Base-by-base conservation (phyloP, 2,888 invertebrate genomes). In the Therioaphis trifolii region DNA sequence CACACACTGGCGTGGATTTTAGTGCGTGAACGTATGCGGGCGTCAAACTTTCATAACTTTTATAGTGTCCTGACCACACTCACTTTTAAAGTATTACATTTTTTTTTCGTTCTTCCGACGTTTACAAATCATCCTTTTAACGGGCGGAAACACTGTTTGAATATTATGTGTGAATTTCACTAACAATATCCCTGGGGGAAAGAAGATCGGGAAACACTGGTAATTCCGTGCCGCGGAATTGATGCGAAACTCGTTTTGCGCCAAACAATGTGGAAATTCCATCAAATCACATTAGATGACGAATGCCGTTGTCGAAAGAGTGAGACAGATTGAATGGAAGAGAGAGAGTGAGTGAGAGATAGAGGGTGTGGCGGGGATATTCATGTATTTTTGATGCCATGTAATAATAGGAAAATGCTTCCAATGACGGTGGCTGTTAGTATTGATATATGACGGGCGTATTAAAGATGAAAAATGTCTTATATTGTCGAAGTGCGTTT, bases 271-370 rank as follows among this genome's bases (percentile, higher is more conserved):
- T 82, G 72, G 63, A 74, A 80, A 82, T 72, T 71, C 80, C 72
- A 74, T 82, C 61, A 82, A 82, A 82, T 82, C 80, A 72, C 80
- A 72, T 82, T 82, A 82, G 49, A 72, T 71, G 79, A 79, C 71
- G 63, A 71, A 71, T 58, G 29, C 78, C 21, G n/a, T 18, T 40
- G 40, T 78, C 21, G 49, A 35, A 35, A 21, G 46, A 21, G 52
- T 5, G 49, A n/a, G 46, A 49, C 9, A 14, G 24, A 9, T 7
- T 18, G n/a, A 46, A n/a, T 7, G n/a, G 18, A 18, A 52, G 2
- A 52, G 52, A 52, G 5, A n/a, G n/a, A 52, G 5, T 5, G 21
- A 55, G 21, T 9, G 21, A 55, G 21, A 18, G 21, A 5, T 9
- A 21, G 9, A 24, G 55, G 21, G 21, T 11, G 11, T 21, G 5